Conservation (phyloP, 2,797 vertebrate species). For the Salmo trutta region DNA sequence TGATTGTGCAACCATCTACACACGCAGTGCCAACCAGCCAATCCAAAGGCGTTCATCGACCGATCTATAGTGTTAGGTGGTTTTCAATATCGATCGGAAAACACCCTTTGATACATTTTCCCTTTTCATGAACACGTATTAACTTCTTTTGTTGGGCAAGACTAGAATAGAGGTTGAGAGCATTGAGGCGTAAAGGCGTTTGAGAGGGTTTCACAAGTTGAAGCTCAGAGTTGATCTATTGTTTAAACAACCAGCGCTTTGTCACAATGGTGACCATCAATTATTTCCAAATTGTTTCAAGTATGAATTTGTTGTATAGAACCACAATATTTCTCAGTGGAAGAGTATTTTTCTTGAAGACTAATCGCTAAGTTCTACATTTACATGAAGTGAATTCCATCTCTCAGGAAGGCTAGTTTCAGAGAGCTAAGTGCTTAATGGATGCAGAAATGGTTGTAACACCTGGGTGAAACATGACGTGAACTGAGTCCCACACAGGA, state of each 20-base stretch:
- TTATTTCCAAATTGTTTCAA: neutral
- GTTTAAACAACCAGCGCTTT: conserved; percentile 29
- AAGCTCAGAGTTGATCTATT: conserved; percentile 47
- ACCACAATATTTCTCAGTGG: neutral
- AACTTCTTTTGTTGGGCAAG: conserved; percentile 56
- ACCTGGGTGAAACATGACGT: conserved; percentile 52
- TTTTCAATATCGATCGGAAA: conserved; percentile 61
- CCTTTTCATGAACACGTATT: conserved; percentile 56
- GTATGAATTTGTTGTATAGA: neutral
- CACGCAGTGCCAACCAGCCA: conserved; percentile 58
- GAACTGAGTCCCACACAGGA: conserved; percentile 54
- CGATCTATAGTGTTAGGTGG: conserved; percentile 47
- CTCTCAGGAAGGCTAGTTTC: neutral
- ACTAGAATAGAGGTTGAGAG: conserved; percentile 51
- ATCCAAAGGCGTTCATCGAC: conserved; percentile 35
- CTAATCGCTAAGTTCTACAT: neutral
- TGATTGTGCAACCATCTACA: conserved; percentile 29
- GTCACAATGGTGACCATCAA: conserved; percentile 17
- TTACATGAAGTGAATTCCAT: neutral
- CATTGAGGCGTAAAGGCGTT: conserved; percentile 44
- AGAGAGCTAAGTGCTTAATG: neutral
- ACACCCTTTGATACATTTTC: conserved; percentile 48
- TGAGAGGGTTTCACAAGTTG: conserved; percentile 45
- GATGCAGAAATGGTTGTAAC: conserved; percentile 47
- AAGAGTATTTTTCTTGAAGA: neutral